A percentile compares a stretch with the other conserved stretches of the same genome.
Conservation (phyloP, 2,797 vertebrate species). For the Thripadectes ignobilis region DNA sequence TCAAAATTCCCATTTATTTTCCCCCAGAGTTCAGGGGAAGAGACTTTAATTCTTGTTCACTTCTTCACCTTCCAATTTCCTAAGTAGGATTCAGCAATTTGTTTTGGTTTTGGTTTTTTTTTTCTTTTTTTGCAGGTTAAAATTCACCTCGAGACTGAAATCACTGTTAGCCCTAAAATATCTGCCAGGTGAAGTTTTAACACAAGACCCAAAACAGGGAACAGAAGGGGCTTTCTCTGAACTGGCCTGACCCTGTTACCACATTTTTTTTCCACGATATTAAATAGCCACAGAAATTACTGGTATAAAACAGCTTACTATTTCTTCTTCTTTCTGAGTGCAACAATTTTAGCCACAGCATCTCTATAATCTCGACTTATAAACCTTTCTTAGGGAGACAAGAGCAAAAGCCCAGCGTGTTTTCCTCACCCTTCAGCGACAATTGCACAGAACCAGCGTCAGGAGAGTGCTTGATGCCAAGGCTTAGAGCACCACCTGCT, state of each 20-base stretch:
- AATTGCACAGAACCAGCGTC: neutral
- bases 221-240: neutral
- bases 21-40: neutral
- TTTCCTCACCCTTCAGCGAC: neutral
- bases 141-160: neutral
- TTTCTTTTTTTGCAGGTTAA: neutral
- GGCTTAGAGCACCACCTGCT: constrained; percentile 75
- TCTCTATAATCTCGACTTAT: neutral
- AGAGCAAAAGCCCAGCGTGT: neutral
- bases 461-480: neutral
- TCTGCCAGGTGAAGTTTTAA: neutral
- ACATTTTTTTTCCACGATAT: neutral
- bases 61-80: neutral
- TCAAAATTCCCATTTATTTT: neutral
- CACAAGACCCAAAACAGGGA: neutral
- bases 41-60: neutral
- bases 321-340: neutral
- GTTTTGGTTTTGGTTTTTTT: neutral
- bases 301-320: neutral
- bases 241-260: neutral
- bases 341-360: neutral
- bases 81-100: neutral
- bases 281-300: neutral
- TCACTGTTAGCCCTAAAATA: neutral
- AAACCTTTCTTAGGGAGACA: neutral